Base-by-base conservation (phyloP, 2,113 vertebrate genomes). In the Sinocyclocheilus anophthalmus region DNA sequence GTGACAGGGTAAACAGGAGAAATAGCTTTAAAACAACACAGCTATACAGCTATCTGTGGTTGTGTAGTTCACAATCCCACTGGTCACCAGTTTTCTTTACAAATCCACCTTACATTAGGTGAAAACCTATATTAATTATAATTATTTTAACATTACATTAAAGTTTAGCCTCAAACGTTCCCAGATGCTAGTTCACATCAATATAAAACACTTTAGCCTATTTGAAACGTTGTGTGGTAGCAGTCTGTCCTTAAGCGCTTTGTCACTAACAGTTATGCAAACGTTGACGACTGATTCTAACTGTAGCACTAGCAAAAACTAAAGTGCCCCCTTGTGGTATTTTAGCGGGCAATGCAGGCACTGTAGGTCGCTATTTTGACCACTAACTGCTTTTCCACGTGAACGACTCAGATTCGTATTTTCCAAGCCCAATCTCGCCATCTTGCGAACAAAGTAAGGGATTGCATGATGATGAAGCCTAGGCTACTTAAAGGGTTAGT, bases 241-340 rank as follows among this genome's bases (percentile, higher is more conserved):
- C 18, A n/a, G 53, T 39, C 6, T 39, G 39, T 26, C 33, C 13
- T 42, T 30, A 42, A 69, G 7, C 11, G n/a, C 18, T 70, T 70
- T 76, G 24, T 53, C 18, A 13, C 9, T 12, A 59, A 59, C 33
- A 80, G 76, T 39, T 59, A 42, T 80, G 77, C 30, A 80, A 80
- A 61, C 20, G n/a, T 24, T 63, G 33, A 55, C 26, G 24, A 20
- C 42, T 81, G 59, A 65, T 67, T 30, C 2, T 2, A 30, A 39
- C 18, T 42, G 55, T 61, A 61, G 14, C 6, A 3, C 37, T 7
- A 33, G 4, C 24, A 12, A 53, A 59, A 69, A 53, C 80, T 22
- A 69, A 12, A 18, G 18, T 14, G 80, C 63, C 80, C 24, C 63
- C 63, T 65, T 65, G 59, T 48, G 59, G n/a, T 48, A 14, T 3